A percentile compares a stretch with the other conserved stretches of the same genome.
Evolutionary conservation across 2,888 invertebrate genomes (phyloP).

Genomic region (Rugalucina vietnamica): DNA sequence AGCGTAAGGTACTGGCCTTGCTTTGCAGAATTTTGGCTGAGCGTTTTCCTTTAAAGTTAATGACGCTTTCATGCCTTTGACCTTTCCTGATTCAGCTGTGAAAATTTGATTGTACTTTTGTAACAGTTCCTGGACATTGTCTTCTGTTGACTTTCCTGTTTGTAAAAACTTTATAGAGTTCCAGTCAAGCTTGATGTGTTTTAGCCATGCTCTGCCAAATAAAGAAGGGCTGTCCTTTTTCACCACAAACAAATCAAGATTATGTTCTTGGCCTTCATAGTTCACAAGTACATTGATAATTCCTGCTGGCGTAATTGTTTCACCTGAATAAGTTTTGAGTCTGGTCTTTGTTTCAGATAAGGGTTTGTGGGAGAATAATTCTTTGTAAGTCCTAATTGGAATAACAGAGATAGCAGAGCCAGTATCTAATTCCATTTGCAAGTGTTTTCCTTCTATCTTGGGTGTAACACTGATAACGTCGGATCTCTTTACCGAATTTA

Average conservation of each 20-base stretch:
- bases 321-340: constrained; percentile 29
- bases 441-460: background rate
- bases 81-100: constrained; percentile 7
- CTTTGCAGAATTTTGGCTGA: background rate
- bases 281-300: background rate
- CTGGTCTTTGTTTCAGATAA: background rate
- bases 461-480: background rate
- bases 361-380: background rate
- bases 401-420: constrained; percentile 34
- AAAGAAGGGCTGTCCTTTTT: constrained; percentile 11
- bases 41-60: constrained; percentile 38
- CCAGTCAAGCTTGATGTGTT: constrained; percentile 11
- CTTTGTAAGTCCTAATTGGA: background rate
- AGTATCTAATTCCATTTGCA: constrained; percentile 45
- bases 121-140: background rate
- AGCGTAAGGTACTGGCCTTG: background rate
- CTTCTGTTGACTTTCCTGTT: background rate
- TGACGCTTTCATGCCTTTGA: constrained; percentile 38
- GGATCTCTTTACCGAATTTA: background rate
- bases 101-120: constrained; percentile 27
- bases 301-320: background rate
- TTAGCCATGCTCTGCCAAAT: constrained; percentile 35
- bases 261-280: background rate
- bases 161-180: constrained; percentile 12
- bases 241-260: background rate